Base-by-base conservation (phyloP, 2,113 vertebrate genomes). In the Athene cunicularia region DNA sequence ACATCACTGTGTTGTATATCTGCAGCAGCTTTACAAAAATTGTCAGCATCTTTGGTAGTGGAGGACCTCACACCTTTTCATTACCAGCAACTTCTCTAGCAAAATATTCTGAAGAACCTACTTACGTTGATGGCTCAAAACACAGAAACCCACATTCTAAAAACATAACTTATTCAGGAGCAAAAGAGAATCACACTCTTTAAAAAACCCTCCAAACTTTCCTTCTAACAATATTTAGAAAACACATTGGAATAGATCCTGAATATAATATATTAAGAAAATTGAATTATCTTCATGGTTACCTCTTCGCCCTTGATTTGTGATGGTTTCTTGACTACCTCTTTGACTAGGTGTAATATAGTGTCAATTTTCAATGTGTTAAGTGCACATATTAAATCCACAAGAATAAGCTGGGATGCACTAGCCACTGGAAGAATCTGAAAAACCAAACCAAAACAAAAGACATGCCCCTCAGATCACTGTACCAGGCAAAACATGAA, bases 311-410 rank as follows among this genome's bases (percentile, higher is more conserved):
- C 99, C 93, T 98, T 99, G 91, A 99, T 98, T 90, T 99, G 99
- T 45, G 98, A 98, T 4, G 99, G 99, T 93, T 99, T 99, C 98
- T 99, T 99, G 79, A 99, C 99, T 92, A 99, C 99, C 91, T 99
- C 99, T 97, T 99, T 99, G 71, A 99, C 98, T 77, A 99, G 97
- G 20, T 99, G 98, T n/a, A 99, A 97, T 67, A 99, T 97, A 3
- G 97, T 97, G 39, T 99, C 99, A 0, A 97, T 98, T 91, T 98
- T 99, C 93, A 99, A 80, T 0, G 98, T 98, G 76, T 94, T 98
- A 71, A 99, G 97, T 0, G 99, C 99, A 89, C 99, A 99, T 37
- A 99, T 77, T 81, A 99, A 96, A 59, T 99, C 99, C 37, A 99
- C 98, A 0, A 99, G 98, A 22, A 98, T 98, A 6, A 99, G 97